Base-by-base conservation (phyloP, 2,888 invertebrate species). In the Parapristionchus giblindavisi region DNA sequence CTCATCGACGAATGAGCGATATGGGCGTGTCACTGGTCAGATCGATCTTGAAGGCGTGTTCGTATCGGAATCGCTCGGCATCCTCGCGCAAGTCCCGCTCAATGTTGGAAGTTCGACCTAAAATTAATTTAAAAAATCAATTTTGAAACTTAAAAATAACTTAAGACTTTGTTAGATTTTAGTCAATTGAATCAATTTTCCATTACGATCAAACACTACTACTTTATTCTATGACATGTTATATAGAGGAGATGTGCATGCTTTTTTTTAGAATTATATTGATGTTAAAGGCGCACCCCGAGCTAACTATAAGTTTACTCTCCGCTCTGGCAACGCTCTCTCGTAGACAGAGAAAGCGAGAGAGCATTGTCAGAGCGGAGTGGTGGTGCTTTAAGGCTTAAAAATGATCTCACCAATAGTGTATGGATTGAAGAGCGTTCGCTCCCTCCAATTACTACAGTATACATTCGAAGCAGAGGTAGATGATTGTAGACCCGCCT, bases 31-130 rank as follows among this genome's bases (percentile, higher is more conserved):
- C 73, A 11, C 48, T 21, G 48, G 73, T 52, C 34, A 73, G 51
- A 36, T 73, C 61, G 61, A 73, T 73, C 48, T 61, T 60, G 73
- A 73, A 73, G 24, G 60, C 48, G 36, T 73, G 61, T 24, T 73
- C 73, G 73, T 51, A 51, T 60, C 73, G 43, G 48, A 61, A 73
- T 34, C 60, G 32, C n/a, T 73, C 60, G 29, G 73, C 36, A 27
- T 73, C 61, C n/a, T 61, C 48, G 24, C 27, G 40, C 29, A 71
- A 29, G 6, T 40, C 43, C 40, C 40, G 54, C 40, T 71, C 70
- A 38, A 71, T 48, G 54, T 32, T 52, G 36, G 68, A 52, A 1
- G 52, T 38, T 52, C 52, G 52, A 24, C 24, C 43, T 17, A 17
- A 14, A 43, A 43, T 14, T 43, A 43, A 43, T 14, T 14, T 14